Evolutionary conservation across 2,113 vertebrate genomes (phyloP), one percentile per base, ranked within the genome.

Genomic region (Plestiodon gilberti): DNA sequence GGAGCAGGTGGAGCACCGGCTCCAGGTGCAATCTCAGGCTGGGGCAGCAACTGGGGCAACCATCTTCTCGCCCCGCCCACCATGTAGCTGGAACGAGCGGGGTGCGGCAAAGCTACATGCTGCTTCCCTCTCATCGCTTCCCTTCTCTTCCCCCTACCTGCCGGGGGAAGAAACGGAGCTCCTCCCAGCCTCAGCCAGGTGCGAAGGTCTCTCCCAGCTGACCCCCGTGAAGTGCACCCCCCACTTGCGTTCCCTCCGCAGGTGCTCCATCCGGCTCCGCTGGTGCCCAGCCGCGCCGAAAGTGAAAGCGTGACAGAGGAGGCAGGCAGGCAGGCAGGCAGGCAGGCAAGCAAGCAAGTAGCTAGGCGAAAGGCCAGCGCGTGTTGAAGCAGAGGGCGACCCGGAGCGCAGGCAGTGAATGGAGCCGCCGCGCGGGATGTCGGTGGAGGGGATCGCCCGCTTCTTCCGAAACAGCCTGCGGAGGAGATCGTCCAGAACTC

Each of bases 381-480:
- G 84, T 83, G 70, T 83, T 78, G 88, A 87, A 84, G 86, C 71
- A 0, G 70, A 74, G 35, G 18, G 4, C 59, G 89, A 83, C 87
- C 13, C 33, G 75, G 87, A 1, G 7, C 28, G 84, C 71, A 30
- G 74, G 38, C 61, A 75, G 78, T 78, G 38, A 28, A 57, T 48
- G 67, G 25, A 74, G 5, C 25, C 1, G n/a, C 13, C 8, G 30
- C 9, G 23, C 80, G 40, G 84, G 81, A 94, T 95, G 96, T 94
- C 95, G 89, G 94, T 92, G 91, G 91, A 94, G 11, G 85, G 90
- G 82, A 82, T 95, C 81, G 74, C 71, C 87, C 91, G 90, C 88
- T 93, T 94, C 83, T 90, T 95, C 35, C 95, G 96, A 93, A 93
- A 91, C 91, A 96, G 96, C 95, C 84, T 96, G 77, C 33, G 88